Conservation (phyloP, 2,888 invertebrate genomes). For the Rhopalosiphum nymphaeae region DNA sequence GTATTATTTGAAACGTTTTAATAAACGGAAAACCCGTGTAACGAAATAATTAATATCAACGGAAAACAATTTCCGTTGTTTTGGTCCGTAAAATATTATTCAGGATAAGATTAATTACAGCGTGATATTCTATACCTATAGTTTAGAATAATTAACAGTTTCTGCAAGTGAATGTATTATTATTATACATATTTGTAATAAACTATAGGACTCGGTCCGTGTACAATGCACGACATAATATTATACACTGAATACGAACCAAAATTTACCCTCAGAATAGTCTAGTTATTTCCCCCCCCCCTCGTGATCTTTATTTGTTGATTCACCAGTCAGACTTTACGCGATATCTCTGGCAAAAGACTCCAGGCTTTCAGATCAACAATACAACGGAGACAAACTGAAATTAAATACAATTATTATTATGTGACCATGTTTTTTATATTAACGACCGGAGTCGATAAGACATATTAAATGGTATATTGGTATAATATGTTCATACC, state of each 20-base stretch:
- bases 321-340: neutral
- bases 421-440: neutral
- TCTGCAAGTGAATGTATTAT: neutral
- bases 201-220: neutral
- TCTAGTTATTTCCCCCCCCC: neutral
- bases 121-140: neutral
- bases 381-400: neutral
- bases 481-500: too few species aligned
- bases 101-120: constrained; percentile 6
- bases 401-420: neutral
- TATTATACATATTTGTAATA: neutral
- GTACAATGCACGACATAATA: neutral
- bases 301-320: neutral
- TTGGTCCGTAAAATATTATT: constrained; percentile 25
- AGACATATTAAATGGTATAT: too few species aligned
- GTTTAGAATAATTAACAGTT: constrained; percentile 28
- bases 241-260: neutral
- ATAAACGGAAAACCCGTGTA: neutral
- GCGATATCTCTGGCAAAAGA: neutral
- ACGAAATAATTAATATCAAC: constrained; percentile 25
- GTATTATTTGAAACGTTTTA: constrained; percentile 8
- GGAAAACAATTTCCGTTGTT: constrained; percentile 28
- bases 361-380: neutral
- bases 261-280: constrained; percentile 2
- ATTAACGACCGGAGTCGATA: neutral